These are phyloP conservation scores for Apostichopus leukothele DNA, from an alignment of 53 echinoderm and acorn worm species.

Conservation along the genomic window DNA sequence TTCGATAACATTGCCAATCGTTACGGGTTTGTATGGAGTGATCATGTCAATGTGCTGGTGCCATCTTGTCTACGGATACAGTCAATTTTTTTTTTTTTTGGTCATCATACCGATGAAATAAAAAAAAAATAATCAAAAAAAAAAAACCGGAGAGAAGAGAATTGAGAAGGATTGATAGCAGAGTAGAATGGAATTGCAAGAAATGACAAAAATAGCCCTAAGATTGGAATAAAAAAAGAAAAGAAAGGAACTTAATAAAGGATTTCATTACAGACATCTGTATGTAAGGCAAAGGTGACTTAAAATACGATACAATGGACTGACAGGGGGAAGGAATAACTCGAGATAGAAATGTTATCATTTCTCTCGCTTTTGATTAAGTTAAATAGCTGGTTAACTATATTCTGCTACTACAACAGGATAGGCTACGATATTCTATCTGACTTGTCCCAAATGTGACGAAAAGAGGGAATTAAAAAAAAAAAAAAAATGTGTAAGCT, in stretches of 20 bases:
- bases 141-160: background rate
- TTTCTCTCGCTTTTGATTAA: slow-evolving; percentile 3
- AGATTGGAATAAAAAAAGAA: background rate
- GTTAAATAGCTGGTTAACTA: background rate
- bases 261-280: slow-evolving; percentile 29
- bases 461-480: background rate
- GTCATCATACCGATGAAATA: background rate
- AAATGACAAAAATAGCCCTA: slow-evolving; percentile 12
- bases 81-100: background rate
- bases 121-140: background rate
- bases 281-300: slow-evolving; percentile 42
- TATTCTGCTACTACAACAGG: background rate
- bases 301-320: slow-evolving; percentile 28
- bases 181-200: background rate
- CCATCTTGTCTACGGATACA: slow-evolving; percentile 23
- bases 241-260: slow-evolving; percentile 15
- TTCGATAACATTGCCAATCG: slow-evolving; percentile 35
- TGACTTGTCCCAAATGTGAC: background rate
- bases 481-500: background rate
- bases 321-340: slow-evolving; percentile 1
- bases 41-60: slow-evolving; percentile 31
- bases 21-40: slow-evolving; percentile 16
- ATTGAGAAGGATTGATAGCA: background rate
- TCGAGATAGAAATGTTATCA: slow-evolving; percentile 24
- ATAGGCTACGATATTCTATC: background rate